phyloP scores from a whole-genome alignment of 1,140 invertebrate species.

The Papilio glaucus region DNA sequence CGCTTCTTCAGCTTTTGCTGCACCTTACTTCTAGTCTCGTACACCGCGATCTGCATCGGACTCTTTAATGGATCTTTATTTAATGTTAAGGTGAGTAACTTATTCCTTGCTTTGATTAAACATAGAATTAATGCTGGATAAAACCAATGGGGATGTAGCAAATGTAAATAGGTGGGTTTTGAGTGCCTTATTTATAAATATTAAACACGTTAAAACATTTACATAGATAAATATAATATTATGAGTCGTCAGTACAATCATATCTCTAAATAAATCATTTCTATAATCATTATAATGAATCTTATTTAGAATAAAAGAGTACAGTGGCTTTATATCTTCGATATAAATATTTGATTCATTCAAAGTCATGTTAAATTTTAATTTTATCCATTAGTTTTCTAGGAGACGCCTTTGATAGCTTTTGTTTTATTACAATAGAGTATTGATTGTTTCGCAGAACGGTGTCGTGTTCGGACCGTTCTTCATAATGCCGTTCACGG shows the following conservation, averaged over 20 bases:
- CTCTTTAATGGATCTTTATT: conserved; percentile 92
- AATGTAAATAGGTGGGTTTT: no score
- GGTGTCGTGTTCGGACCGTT: conserved; percentile 94
- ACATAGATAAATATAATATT: no score
- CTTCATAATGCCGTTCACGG: conserved; percentile 92
- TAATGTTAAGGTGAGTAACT: conserved; percentile 86
- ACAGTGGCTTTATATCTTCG: no score
- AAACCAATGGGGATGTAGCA: background rate
- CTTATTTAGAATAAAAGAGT: no score
- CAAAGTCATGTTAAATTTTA: background rate
- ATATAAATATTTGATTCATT: no score
- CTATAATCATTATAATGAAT: no score
- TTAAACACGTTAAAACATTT: no score
- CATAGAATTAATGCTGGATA: no score
- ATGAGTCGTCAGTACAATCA: no score
- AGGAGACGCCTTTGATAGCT: background rate
- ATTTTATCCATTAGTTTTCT: background rate
- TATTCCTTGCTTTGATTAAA: no score
- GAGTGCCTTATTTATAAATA: no score
- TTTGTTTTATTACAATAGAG: background rate
- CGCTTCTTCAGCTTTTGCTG: conserved; percentile 89
- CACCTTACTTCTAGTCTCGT: conserved; percentile 90
- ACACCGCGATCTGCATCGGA: conserved; percentile 93
- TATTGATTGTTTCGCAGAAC: conserved; percentile 83
- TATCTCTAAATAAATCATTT: no score